These are phyloP conservation scores for Ochotona princeps DNA, from an alignment of 2,113 vertebrate genomes.

Conservation along the genomic window DNA sequence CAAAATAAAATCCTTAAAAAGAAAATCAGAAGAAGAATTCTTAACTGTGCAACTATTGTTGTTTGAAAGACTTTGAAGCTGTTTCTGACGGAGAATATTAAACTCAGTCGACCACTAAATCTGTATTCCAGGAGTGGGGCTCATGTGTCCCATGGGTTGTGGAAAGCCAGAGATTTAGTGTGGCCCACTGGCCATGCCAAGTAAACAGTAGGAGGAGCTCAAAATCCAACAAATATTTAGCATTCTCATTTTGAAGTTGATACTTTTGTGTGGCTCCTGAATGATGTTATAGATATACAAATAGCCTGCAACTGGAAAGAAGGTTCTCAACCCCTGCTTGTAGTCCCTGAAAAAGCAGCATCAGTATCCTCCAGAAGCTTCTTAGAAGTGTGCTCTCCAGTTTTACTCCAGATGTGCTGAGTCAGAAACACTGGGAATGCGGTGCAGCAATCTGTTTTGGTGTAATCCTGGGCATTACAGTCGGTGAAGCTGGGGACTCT, in stretches of 20 bases:
- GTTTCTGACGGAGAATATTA: background rate
- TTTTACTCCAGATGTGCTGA: background rate
- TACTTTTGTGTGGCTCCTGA: too few species aligned
- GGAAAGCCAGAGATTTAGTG: too few species aligned
- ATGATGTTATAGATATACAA: too few species aligned
- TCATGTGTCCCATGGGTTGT: too few species aligned
- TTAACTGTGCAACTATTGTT: background rate
- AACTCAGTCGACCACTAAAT: background rate
- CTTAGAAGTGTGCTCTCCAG: background rate
- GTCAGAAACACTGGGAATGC: background rate
- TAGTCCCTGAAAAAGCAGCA: background rate
- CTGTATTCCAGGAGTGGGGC: background rate
- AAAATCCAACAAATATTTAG: too few species aligned
- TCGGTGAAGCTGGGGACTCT: background rate
- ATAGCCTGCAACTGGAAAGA: too few species aligned
- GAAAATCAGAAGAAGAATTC: background rate
- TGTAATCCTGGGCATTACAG: background rate
- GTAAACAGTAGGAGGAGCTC: too few species aligned
- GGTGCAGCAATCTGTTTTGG: background rate
- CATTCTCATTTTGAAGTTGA: too few species aligned
- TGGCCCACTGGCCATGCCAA: too few species aligned
- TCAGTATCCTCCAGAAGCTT: background rate
- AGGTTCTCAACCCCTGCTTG: background rate
- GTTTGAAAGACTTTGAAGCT: background rate
- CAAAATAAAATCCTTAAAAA: too few species aligned